phyloP scores from a whole-genome alignment of 2,888 invertebrate genomes.

The Aphodius sticticus region DNA sequence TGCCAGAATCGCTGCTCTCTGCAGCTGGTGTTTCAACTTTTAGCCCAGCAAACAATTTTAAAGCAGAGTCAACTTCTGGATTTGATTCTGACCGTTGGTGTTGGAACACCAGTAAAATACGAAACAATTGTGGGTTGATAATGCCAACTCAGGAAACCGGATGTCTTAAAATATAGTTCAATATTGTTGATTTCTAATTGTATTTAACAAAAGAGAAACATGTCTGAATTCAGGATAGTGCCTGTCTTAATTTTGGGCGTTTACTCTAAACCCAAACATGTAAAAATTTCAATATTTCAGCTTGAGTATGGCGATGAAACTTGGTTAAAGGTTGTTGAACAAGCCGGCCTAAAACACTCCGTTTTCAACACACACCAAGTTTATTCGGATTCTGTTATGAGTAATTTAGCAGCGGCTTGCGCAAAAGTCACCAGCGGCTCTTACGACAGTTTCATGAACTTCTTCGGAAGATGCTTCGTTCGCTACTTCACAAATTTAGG shows the following conservation, averaged over 20 bases:
- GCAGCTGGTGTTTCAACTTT: too few relatives aligned
- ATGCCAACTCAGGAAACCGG: too few relatives aligned
- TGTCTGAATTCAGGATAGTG: neutral
- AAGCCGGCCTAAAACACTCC: conserved; percentile 75
- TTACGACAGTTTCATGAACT: conserved; percentile 82
- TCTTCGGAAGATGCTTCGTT: conserved; percentile 90
- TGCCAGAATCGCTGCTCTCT: too few relatives aligned
- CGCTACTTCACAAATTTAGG: conserved; percentile 89
- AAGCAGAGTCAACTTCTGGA: too few relatives aligned
- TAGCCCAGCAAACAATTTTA: too few relatives aligned
- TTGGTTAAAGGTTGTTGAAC: conserved; percentile 76
- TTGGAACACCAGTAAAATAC: too few relatives aligned
- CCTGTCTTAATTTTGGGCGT: neutral
- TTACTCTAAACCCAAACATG: too few relatives aligned
- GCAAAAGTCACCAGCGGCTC: conserved; percentile 70
- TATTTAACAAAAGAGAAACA: too few relatives aligned
- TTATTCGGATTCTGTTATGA: conserved; percentile 84
- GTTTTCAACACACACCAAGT: conserved; percentile 86
- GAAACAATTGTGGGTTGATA: too few relatives aligned
- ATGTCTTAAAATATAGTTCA: too few relatives aligned
- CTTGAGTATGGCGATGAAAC: conserved; percentile 81
- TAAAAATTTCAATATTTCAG: conserved; percentile 17
- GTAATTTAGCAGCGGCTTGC: conserved; percentile 77
- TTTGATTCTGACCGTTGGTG: too few relatives aligned
- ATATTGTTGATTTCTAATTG: too few relatives aligned